These are phyloP conservation scores for Etheostoma nigrum DNA, from an alignment of 2,797 vertebrate genomes.

Conservation along the genomic window DNA sequence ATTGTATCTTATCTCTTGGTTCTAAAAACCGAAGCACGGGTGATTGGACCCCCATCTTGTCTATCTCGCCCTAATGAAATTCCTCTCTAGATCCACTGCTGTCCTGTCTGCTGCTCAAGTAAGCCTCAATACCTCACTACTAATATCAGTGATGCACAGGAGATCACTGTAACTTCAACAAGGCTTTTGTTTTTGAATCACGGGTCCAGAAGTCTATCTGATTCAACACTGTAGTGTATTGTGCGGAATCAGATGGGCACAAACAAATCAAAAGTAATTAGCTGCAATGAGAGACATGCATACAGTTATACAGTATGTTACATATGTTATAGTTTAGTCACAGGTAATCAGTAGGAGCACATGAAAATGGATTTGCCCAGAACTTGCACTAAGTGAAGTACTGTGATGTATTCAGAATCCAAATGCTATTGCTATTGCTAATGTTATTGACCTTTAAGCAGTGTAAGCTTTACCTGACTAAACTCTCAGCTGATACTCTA, in stretches of 20 bases:
- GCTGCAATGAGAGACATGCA: slow-evolving; percentile 39
- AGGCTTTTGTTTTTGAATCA: slow-evolving; percentile 51
- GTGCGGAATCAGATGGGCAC: slow-evolving; percentile 47
- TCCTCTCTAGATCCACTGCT: slow-evolving; percentile 56
- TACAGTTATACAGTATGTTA: neutral
- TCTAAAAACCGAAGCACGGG: slow-evolving; percentile 11
- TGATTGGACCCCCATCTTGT: slow-evolving; percentile 54
- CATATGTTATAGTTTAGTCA: slow-evolving; percentile 14
- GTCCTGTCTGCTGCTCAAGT: slow-evolving; percentile 48
- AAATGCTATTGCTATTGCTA: slow-evolving; percentile 21
- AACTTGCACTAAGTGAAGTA: neutral
- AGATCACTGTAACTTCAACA: slow-evolving; percentile 49
- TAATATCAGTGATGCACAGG: slow-evolving; percentile 43
- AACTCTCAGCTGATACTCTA: slow-evolving; percentile 48
- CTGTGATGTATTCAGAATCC: slow-evolving; percentile 31
- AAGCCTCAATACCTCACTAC: slow-evolving; percentile 36
- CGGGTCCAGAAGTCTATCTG: slow-evolving; percentile 39
- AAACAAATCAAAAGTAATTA: slow-evolving; percentile 69
- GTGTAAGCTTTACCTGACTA: slow-evolving; percentile 41
- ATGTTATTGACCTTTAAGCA: slow-evolving; percentile 58
- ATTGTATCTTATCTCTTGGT: no score
- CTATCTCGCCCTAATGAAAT: slow-evolving; percentile 62
- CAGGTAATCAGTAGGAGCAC: slow-evolving; percentile 25
- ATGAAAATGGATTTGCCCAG: slow-evolving; percentile 24
- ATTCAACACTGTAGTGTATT: slow-evolving; percentile 24